phyloP scores from a whole-genome alignment of 2,113 vertebrate genomes.

The Muscicapa adusta region DNA sequence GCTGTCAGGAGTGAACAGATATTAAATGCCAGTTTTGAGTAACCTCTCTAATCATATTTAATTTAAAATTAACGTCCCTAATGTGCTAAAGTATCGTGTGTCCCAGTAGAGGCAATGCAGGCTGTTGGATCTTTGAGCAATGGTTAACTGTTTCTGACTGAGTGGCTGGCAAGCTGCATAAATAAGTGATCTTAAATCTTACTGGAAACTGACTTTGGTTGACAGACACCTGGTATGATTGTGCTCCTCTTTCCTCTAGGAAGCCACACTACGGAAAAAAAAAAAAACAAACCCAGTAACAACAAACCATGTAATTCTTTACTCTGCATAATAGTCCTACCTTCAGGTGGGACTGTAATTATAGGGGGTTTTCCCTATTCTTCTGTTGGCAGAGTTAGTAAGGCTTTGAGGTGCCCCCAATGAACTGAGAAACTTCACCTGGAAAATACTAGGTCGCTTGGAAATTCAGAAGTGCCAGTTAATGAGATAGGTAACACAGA shows the following conservation, averaged over 20 bases:
- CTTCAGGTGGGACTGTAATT: neutral
- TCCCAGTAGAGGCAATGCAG: neutral
- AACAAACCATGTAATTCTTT: neutral
- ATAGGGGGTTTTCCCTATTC: fast-evolving
- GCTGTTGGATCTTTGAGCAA: neutral
- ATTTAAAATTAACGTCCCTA: neutral
- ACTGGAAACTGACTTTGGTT: neutral
- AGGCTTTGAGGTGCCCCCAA: neutral
- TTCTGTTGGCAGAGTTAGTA: neutral
- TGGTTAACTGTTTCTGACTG: neutral
- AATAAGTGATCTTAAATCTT: neutral
- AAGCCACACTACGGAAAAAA: neutral
- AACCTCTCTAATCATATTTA: neutral
- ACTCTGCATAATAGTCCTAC: neutral
- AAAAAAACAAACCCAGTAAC: neutral
- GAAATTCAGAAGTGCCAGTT: neutral
- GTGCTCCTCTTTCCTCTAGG: neutral
- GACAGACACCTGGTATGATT: neutral
- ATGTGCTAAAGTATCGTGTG: fast-evolving
- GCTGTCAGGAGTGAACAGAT: neutral
- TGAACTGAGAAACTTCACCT: neutral
- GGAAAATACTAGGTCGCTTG: neutral
- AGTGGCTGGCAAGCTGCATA: neutral
- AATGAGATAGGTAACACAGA: neutral
- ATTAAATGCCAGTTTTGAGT: neutral